Evolutionary conservation across 2,888 invertebrate genomes (phyloP).

Genomic region (Coleophora deauratella): DNA sequence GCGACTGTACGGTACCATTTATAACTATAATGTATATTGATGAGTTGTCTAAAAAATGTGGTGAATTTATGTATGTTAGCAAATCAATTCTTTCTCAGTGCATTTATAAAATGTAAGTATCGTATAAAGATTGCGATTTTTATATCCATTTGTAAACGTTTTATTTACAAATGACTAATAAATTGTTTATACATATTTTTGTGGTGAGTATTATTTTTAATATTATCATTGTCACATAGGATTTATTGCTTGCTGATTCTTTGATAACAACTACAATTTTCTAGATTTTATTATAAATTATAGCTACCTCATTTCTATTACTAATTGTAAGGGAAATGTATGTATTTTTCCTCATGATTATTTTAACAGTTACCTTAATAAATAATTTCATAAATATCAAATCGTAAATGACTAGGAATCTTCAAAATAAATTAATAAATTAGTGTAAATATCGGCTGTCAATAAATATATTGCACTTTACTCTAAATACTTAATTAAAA

Average conservation of each 20-base stretch:
- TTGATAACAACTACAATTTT: background rate
- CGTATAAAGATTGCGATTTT: constrained; percentile 6
- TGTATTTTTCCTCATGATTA: constrained; percentile 10
- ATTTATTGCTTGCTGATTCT: constrained; percentile 37
- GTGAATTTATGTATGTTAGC: constrained; percentile 17
- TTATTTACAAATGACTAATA: constrained; percentile 17
- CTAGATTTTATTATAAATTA: background rate
- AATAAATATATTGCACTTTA: constrained; percentile 49
- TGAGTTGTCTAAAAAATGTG: constrained; percentile 18
- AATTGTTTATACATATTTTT: constrained; percentile 29
- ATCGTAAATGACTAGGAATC: constrained; percentile 35
- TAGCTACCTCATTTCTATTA: constrained; percentile 2
- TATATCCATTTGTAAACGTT: constrained; percentile 8
- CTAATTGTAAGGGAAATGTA: no score
- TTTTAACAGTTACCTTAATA: constrained; percentile 12
- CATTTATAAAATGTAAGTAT: constrained; percentile 26
- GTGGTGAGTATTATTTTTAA: constrained; percentile 35
- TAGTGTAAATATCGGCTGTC: constrained; percentile 33
- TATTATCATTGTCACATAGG: constrained; percentile 29
- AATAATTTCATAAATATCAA: constrained; percentile 20
- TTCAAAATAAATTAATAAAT: constrained; percentile 21
- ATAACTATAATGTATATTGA: constrained; percentile 15
- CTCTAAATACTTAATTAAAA: constrained; percentile 19
- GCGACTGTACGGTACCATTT: constrained; percentile 27
- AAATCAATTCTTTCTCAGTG: constrained; percentile 39